Evolutionary conservation across 2,888 invertebrate genomes (phyloP), one percentile per base, ranked within the genome.

Genomic region (Chesias legatella): DNA sequence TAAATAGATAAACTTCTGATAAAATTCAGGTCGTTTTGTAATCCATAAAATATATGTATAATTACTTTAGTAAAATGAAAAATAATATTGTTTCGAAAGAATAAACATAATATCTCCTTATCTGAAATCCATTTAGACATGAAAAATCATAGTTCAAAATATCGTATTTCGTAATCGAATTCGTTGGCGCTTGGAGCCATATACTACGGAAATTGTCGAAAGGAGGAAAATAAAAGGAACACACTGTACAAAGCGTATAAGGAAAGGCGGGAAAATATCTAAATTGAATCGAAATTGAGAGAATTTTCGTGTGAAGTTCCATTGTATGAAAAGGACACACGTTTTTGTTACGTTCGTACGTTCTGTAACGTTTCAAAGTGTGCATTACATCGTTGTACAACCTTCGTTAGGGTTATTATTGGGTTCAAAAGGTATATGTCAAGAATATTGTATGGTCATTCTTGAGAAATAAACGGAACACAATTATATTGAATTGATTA

Each of bases 271-370:
- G 63, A 56, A 63, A 66, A 51, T 55, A 67, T 73, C 74, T 73
- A 74, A 74, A 75, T 74, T 69, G 73, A 73, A 74, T 75, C 69
- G 63, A 64, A 64, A 72, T 72, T 64, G 71, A 59, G 65, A 62
- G 64, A 60, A 60, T 63, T 56, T 66, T 58, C 60, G 53, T 58
- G 60, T 61, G 61, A 43, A 50, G 34, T 42, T 28, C 56, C 47
- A 58, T 60, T 51, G 48, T 52, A 36, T 33, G 40, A 40, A 30
- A 33, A 35, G 36, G 36, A 40, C 33, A 44, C 27, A 36, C 36
- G 40, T 33, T 45, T 29, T 29, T 29, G 32, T 36, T 32, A 34
- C 33, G 33, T 33, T 44, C 27, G 10, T 29, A 9, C 7, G n/a
- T n/a, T 13, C 6, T 28, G 30, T 5, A 8, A 21, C 21, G 20